Base-by-base conservation (phyloP, 2,113 vertebrate species). In the Myotis yumanensis region DNA sequence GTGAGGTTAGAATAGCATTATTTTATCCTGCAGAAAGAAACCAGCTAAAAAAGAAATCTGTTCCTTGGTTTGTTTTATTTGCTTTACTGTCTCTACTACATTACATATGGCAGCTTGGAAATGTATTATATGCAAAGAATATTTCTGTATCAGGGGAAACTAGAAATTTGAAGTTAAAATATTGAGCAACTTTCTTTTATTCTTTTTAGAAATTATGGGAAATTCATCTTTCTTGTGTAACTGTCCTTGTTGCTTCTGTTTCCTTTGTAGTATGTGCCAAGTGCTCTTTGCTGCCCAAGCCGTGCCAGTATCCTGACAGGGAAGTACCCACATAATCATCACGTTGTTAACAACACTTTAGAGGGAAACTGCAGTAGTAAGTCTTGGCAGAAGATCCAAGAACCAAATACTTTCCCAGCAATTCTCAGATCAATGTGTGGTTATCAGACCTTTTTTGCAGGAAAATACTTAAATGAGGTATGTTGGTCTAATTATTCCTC, bases 391-490 rank as follows among this genome's bases (percentile, higher is more conserved):
- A 99, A 99, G 98, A 99, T 98, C 71, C 98, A 99, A 94, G 99
- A 99, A 94, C 98, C 98, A 0, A 91, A 96, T 73, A 99, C 99
- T 6, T 99, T 99, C 95, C 99, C 99, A 6, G 99, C 98, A 0
- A 94, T 99, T 54, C 99, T 99, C 77, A 98, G 98, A 92, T 90
- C 95, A 2, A 52, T 95, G 51, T 98, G 98, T 90, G 98, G 98
- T 22, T 99, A 99, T 97, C 99, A 99, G 87, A 99, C 99, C 0
- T 99, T 99, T 97, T 99, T 99, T 87, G 99, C 99, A 69, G 99
- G 99, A 83, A 99, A 99, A 94, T 99, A 99, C 89, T 98, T 99
- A 75, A 99, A 99, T 96, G 99, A 99, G 99, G 99, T 99, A 97
- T 93, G 97, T 84, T 83, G 17, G 20, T 57, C 64, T 92, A 8